These are phyloP conservation scores for Drosophila ezoana DNA, from an alignment of 2,888 invertebrate genomes.

Conservation along the genomic window DNA sequence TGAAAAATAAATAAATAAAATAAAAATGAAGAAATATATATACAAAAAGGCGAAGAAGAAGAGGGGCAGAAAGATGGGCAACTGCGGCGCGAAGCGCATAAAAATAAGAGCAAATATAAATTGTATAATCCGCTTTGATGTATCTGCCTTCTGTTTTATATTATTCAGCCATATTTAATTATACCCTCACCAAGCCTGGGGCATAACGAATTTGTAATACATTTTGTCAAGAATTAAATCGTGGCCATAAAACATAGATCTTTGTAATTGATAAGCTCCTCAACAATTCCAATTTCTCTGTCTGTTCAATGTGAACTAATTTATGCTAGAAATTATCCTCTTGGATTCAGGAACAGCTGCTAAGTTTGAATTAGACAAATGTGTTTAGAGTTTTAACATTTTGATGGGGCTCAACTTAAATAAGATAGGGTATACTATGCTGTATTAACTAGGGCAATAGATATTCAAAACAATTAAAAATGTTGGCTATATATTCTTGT, in stretches of 20 bases:
- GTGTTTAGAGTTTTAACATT: too few species aligned
- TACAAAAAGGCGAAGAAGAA: constrained; percentile 29
- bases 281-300: not conserved
- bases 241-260: too few species aligned
- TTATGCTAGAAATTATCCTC: too few species aligned
- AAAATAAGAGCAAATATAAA: constrained; percentile 74
- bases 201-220: not conserved
- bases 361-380: too few species aligned
- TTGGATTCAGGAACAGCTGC: too few species aligned
- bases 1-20: constrained; percentile 78
- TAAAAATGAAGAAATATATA: constrained; percentile 72
- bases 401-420: too few species aligned
- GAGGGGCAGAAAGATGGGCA: constrained; percentile 12
- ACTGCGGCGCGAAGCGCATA: constrained; percentile 25
- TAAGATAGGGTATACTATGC: too few species aligned
- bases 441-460: constrained; percentile 15
- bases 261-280: too few species aligned
- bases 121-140: constrained; percentile 80
- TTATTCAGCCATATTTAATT: constrained; percentile 78
- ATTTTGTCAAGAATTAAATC: not conserved
- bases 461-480: not conserved
- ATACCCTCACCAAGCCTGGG: constrained; percentile 12
- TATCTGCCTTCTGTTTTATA: constrained; percentile 81
- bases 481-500: not conserved
- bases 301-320: not conserved